These are phyloP conservation scores for Clarias batrachus DNA, from an alignment of 2,113 vertebrate species.

Conservation along the genomic window DNA sequence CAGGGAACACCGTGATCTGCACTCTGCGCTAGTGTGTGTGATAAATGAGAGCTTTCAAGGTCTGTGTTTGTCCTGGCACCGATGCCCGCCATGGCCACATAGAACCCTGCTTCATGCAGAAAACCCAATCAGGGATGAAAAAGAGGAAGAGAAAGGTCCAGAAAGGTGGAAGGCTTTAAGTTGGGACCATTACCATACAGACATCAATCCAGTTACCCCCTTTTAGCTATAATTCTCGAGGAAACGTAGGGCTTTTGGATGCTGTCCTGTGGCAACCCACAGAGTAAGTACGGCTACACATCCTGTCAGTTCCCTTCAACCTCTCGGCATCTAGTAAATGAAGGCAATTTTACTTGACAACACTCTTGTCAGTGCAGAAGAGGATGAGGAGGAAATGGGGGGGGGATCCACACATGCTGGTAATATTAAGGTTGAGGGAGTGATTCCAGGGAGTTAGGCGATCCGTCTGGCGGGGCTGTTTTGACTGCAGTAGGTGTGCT, in stretches of 20 bases:
- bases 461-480: constrained; percentile 37
- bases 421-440: constrained; percentile 53
- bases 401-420: constrained; percentile 44
- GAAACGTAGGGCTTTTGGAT: constrained; percentile 26
- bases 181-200: neutral
- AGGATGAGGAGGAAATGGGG: constrained; percentile 35
- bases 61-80: constrained; percentile 82
- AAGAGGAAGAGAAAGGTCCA: constrained; percentile 6
- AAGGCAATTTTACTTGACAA: constrained; percentile 48
- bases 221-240: constrained; percentile 7
- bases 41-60: constrained; percentile 83
- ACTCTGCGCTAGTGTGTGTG: constrained; percentile 62
- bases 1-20: constrained; percentile 17
- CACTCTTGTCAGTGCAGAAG: constrained; percentile 50
- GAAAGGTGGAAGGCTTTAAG: neutral
- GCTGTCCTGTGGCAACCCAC: constrained; percentile 27
- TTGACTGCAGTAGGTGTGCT: constrained; percentile 50
- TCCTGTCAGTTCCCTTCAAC: constrained; percentile 36
- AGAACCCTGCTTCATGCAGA: constrained; percentile 69
- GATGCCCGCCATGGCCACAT: constrained; percentile 55
- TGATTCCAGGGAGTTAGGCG: constrained; percentile 45
- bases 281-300: constrained; percentile 7
- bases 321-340: constrained; percentile 48
- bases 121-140: constrained; percentile 72
- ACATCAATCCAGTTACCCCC: constrained; percentile 20